Evolutionary conservation across 2,113 vertebrate genomes (phyloP), one percentile per base, ranked within the genome.

Genomic region (Brachyhypopomus occidentalis): DNA sequence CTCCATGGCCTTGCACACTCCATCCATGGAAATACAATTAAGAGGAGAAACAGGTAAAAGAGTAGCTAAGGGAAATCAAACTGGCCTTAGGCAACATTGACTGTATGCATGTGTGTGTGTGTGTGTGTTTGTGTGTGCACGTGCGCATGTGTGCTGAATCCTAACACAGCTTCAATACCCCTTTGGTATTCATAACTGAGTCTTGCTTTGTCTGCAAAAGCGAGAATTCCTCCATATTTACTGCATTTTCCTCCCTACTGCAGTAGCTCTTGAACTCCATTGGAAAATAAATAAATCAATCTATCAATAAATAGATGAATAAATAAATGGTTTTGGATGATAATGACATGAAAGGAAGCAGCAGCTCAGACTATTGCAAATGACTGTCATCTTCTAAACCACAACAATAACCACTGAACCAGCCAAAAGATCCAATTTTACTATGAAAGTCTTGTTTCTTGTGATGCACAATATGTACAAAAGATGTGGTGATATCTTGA

Each of bases 11-110:
- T 19, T 38, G 66, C 79, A 84, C 56, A 22, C 56, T 76, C 77
- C 56, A 75, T 75, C 63, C 73, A 38, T 27, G 52, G 60, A 81
- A 86, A 88, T 86, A 83, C 80, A 84, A 81, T 86, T 88, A 88
- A 63, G 25, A n/a, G 52, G 45, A 66, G 45, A 52, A 64, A 71
- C 69, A 71, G 36, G 73, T 71, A 41, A 78, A 55, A 63, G 69
- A 69, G 41, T 41, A 62, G 67, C 56, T 23, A 59, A 23, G 23
- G 76, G 79, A 75, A 84, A 72, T 72, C 8, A 66, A 72, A 80
- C 27, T 58, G 64, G 45, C 56, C 64, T 48, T 19, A 45, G 27
- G n/a, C 55, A 72, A 11, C 4, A 1, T 16, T 14, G 64, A 22
- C 64, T 19, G 36, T 11, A 20, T 60, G 63, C 5, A 11, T 27